phyloP scores from a whole-genome alignment of 2,888 invertebrate genomes.

The Ophion ventricosus region DNA sequence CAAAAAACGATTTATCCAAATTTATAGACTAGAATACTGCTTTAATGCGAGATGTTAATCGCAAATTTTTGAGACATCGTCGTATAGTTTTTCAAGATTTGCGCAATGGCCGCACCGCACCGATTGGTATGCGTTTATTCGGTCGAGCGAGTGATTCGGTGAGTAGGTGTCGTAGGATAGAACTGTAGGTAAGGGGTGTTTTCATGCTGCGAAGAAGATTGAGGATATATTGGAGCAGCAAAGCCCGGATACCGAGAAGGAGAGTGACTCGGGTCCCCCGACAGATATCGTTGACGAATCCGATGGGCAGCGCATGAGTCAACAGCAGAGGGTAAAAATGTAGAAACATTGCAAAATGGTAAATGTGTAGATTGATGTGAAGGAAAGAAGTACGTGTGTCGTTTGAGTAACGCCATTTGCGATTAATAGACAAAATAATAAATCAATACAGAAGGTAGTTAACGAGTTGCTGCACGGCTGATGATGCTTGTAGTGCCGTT shows the following conservation, averaged over 20 bases:
- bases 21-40: no score
- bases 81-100: no score
- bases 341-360: slow-evolving; percentile 52
- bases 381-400: slow-evolving; percentile 5
- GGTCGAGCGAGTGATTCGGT: slow-evolving; percentile 61
- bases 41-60: no score
- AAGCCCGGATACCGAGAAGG: slow-evolving; percentile 73
- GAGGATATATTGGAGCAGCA: slow-evolving; percentile 76
- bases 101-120: no score
- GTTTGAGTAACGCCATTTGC: neutral
- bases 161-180: slow-evolving; percentile 81
- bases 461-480: slow-evolving; percentile 27
- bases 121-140: no score
- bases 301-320: slow-evolving; percentile 77
- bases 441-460: neutral
- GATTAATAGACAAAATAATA: slow-evolving; percentile 4
- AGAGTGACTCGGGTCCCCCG: slow-evolving; percentile 74
- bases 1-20: no score
- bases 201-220: slow-evolving; percentile 82
- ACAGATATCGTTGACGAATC: slow-evolving; percentile 76
- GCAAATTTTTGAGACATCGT: no score
- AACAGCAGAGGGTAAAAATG: slow-evolving; percentile 81
- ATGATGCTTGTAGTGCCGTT: slow-evolving; percentile 53
- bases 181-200: slow-evolving; percentile 82
- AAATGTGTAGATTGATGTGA: slow-evolving; percentile 35